Percentiles rank a stretch among this genome's conserved stretches.
Evolutionary conservation across 2,113 vertebrate species (phyloP).

Genomic region (Sphaerodactylus townsendi): DNA sequence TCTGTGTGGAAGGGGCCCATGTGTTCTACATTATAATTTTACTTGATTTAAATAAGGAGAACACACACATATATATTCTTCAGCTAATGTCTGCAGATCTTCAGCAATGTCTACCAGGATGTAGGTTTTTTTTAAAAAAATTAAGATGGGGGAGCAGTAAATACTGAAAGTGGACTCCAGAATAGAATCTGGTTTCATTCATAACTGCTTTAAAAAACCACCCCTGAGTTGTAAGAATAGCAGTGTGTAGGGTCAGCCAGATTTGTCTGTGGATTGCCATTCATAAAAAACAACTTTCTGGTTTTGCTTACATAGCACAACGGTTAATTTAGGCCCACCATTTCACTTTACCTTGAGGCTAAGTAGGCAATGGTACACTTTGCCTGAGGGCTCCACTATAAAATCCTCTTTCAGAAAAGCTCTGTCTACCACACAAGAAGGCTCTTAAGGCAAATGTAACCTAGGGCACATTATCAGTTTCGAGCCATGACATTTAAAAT

Average conservation of each 20-base stretch:
- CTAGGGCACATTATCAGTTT: background rate
- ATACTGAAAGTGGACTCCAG: background rate
- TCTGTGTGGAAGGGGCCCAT: no score
- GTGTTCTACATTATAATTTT: no score
- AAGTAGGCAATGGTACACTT: background rate
- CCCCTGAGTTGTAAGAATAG: background rate
- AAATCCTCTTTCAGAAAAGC: background rate
- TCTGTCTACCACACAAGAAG: background rate
- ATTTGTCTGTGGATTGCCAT: background rate
- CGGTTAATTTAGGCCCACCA: background rate
- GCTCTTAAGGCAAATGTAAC: background rate
- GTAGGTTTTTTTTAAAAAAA: background rate
- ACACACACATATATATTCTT: background rate
- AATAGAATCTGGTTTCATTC: background rate
- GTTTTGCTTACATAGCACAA: background rate
- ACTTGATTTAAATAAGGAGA: background rate
- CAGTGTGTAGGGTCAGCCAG: background rate
- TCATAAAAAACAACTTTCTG: background rate
- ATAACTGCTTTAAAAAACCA: background rate
- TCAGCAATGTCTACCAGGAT: background rate
- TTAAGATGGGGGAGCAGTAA: background rate
- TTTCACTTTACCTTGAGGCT: background rate
- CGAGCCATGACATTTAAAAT: background rate
- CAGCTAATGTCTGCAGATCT: background rate
- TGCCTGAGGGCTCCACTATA: background rate